Evolutionary conservation across 2,888 invertebrate species (phyloP), one percentile per base, ranked within the genome.

Genomic region (Xestobium rufovillosum): DNA sequence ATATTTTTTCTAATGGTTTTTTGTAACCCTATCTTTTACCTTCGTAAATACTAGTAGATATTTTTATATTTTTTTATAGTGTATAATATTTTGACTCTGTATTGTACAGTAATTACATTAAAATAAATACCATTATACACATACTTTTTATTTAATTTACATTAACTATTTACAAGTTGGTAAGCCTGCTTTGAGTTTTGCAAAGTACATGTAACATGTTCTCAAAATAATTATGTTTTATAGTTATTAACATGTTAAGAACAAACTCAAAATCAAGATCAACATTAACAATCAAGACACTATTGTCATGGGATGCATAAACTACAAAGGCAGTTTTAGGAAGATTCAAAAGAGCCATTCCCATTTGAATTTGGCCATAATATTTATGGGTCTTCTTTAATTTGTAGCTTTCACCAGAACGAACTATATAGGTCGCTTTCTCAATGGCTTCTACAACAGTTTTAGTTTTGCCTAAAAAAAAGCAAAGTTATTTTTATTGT

Each of bases 331-430:
- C n/a, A 10, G 10, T 10, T 10, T 8, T 4, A 10, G n/a, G 10
- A 6, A 36, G 31, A 35, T 39, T 36, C 28, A 39, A 35, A 15
- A 39, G 12, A 15, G 29, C 23, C 34, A 34, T 34, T 14, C 34
- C 39, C 25, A 39, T 17, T 31, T 36, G 33, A 36, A 39, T 25
- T 35, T 39, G 35, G 4, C 6, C 27, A 27, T 27, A 27, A n/a
- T 27, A 27, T 27, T 27, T n/a, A 27, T 19, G 27, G 10, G n/a
- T 25, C 16, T 35, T 26, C 35, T 35, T 35, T 11, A 39, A 26
- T 26, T 33, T 26, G 14, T 26, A 39, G n/a, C 25, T 12, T 13
- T 26, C 34, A 16, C 32, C 28, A 25, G 13, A 14, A 12, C 23
- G 6, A 26, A 11, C 19, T 23, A 36, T 14, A 32, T 36, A 31